Base-by-base conservation (phyloP, 2,888 invertebrate genomes). In the Cheilosia pagana region DNA sequence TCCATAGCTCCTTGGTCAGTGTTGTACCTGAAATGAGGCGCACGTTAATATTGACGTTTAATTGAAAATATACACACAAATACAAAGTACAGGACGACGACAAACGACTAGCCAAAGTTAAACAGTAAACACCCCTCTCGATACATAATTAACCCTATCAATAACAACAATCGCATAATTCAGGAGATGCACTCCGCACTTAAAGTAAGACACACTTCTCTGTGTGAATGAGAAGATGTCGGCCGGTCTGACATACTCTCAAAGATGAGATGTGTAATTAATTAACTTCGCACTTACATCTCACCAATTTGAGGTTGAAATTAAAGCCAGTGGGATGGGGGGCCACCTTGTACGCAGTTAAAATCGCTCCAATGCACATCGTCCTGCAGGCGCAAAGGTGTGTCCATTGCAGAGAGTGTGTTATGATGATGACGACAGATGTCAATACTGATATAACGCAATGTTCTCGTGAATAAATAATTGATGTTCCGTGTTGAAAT, bases 1-100 rank as follows among this genome's bases (percentile, higher is more conserved):
- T 93, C 93, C 92, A 93, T 94, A 95, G 96, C 92, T 91, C 92
- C 92, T 92, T 92, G 92, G 91, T 92, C 92, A 91, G 92, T 91
- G 90, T 90, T 91, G 92, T 91, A 92, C 91, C 92, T 92, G 83
- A 6, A 87, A 88, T 1, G 14, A 41, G 35, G 14, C 4, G 10
- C 10, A 31, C 55, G 16, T 52, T 7, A 14, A 35, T 8, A 14
- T 7, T 8, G 28, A 28, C 28, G 3, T 16, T 53, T 2, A 31
- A 31, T 28, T 6, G 2, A 23, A 4, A 50, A 23, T 12, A 23
- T 12, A 0, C 3, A 23, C 5, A 14, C 12, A 23, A 25, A 35
- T n/a, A 8, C 3, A 31, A 21, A 0, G 10, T 31, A 16, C 16
- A 16, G 5, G 35, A 31, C 35, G 39, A n/a, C n/a, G n/a, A n/a